These are phyloP conservation scores for Brienomyrus brachyistius DNA, from an alignment of 2,113 vertebrate genomes.

Conservation along the genomic window DNA sequence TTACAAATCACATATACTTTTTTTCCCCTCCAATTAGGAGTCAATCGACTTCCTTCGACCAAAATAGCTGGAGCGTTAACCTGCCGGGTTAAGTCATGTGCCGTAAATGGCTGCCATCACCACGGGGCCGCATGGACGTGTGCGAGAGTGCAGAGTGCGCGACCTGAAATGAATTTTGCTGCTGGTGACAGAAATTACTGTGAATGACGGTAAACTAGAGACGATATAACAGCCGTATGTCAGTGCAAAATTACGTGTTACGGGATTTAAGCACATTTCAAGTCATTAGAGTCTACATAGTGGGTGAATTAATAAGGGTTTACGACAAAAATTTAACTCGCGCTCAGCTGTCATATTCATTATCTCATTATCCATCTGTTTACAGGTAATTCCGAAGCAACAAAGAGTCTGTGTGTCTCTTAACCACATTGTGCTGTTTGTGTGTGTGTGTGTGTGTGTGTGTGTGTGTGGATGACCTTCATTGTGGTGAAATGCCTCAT, in stretches of 20 bases:
- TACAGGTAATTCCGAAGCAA: slow-evolving; percentile 6
- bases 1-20: not conserved
- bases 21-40: not conserved
- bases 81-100: not conserved
- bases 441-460: slow-evolving; percentile 5
- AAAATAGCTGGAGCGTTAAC: not conserved
- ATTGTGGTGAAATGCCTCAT: not conserved
- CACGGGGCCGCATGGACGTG: not conserved
- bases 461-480: not conserved
- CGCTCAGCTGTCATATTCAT: not conserved
- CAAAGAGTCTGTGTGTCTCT: not conserved
- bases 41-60: not conserved
- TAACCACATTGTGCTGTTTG: not conserved
- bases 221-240: not conserved
- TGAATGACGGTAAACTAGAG: not conserved
- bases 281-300: slow-evolving; percentile 5
- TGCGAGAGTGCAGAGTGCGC: not conserved
- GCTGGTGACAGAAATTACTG: not conserved
- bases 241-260: not conserved
- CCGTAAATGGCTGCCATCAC: not conserved
- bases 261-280: slow-evolving; percentile 2
- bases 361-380: slow-evolving; percentile 13
- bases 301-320: slow-evolving; percentile 6
- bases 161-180: not conserved
- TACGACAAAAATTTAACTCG: slow-evolving; percentile 6